These are phyloP conservation scores for Xyrauchen texanus DNA, from an alignment of 2,113 vertebrate genomes.

Conservation along the genomic window DNA sequence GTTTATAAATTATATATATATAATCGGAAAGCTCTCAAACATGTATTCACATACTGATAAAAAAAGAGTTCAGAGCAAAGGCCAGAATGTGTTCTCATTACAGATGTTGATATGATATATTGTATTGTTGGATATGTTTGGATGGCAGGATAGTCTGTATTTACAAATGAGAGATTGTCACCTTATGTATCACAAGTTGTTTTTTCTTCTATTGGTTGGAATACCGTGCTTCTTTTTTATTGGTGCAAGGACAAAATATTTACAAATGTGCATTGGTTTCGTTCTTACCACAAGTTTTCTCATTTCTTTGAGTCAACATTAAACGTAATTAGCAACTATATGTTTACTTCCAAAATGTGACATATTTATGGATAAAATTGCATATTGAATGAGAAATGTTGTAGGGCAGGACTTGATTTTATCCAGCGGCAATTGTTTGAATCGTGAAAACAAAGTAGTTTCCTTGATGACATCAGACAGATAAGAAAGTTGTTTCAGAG, in stretches of 20 bases:
- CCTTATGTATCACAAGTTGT: too few relatives aligned
- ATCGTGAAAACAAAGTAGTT: not conserved
- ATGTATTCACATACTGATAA: not conserved
- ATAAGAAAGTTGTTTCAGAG: too few relatives aligned
- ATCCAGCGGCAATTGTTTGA: not conserved
- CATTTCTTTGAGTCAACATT: not conserved
- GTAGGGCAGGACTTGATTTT: not conserved
- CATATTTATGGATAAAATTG: not conserved
- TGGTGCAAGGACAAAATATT: not conserved
- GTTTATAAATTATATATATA: not conserved
- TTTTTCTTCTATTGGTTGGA: not conserved
- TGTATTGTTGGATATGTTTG: conserved; percentile 1
- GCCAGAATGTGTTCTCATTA: too few relatives aligned
- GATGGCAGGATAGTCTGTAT: too few relatives aligned
- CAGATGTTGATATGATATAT: not conserved
- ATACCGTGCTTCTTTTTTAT: not conserved
- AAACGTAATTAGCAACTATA: not conserved
- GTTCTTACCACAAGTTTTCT: conserved; percentile 4
- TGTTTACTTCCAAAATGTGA: not conserved
- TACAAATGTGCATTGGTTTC: conserved; percentile 1
- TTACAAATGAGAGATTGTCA: too few relatives aligned
- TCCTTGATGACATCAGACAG: too few relatives aligned
- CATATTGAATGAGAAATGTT: not conserved
- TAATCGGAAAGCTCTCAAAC: not conserved
- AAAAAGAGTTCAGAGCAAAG: too few relatives aligned